Evolutionary conservation across 37 sponge, comb jelly and placozoan genomes (phyloP).

Genomic region (Cladorhizidae sp.): DNA sequence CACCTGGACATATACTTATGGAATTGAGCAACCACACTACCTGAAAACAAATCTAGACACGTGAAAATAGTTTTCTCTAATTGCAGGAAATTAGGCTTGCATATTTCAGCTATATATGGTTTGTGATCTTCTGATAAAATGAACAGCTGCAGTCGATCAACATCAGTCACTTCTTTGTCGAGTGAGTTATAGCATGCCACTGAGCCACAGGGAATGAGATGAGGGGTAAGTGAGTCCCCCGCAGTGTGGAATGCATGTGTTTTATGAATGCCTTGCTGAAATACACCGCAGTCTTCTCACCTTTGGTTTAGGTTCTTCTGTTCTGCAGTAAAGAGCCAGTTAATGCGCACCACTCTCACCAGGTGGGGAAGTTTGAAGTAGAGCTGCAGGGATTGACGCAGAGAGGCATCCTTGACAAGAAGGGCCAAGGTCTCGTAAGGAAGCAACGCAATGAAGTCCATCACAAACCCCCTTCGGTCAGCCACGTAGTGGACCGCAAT

Average conservation of each 20-base stretch:
- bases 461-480: constrained; percentile 38
- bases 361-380: constrained; percentile 60
- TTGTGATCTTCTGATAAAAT: too few relatives aligned
- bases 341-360: constrained; percentile 45
- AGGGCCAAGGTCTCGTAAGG: constrained; percentile 66
- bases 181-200: too few relatives aligned
- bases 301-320: constrained; percentile 70
- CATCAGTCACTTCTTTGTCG: too few relatives aligned
- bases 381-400: constrained; percentile 28
- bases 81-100: too few relatives aligned
- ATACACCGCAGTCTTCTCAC: constrained; percentile 11
- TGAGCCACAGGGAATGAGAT: too few relatives aligned
- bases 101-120: too few relatives aligned
- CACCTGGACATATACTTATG: too few relatives aligned
- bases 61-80: too few relatives aligned
- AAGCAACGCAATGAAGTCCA: constrained; percentile 50
- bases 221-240: too few relatives aligned
- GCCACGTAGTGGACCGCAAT: constrained; percentile 66
- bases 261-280: neutral
- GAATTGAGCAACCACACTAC: too few relatives aligned
- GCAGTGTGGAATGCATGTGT: neutral
- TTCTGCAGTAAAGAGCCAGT: constrained; percentile 51
- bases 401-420: constrained; percentile 27
- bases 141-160: too few relatives aligned
- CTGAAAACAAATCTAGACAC: too few relatives aligned